Conservation (phyloP, 2,797 vertebrate genomes). For the Diglossa cyanea region DNA sequence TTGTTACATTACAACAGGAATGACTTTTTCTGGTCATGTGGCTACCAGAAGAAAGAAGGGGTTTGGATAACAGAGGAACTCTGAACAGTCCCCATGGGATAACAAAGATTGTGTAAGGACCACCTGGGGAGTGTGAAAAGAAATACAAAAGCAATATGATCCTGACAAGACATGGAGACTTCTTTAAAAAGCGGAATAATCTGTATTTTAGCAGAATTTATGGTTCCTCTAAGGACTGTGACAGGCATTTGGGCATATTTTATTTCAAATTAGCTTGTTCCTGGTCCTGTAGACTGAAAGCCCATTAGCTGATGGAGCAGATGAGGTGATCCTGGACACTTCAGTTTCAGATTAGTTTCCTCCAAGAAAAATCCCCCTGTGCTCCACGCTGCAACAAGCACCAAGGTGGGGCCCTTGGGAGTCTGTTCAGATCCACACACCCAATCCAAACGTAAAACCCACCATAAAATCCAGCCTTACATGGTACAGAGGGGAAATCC, state of each 20-base stretch:
- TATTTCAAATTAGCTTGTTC: background rate
- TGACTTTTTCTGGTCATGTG: background rate
- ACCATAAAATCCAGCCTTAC: background rate
- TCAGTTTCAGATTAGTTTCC: background rate
- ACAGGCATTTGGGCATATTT: background rate
- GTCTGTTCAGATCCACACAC: background rate
- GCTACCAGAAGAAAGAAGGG: background rate
- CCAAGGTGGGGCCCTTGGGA: no score
- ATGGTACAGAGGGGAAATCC: background rate
- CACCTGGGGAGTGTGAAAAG: background rate
- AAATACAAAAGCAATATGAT: background rate
- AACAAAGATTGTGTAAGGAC: background rate
- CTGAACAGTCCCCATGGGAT: background rate
- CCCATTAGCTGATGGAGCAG: background rate
- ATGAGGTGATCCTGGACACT: background rate
- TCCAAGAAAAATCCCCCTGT: background rate
- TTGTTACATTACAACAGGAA: background rate
- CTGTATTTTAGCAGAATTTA: background rate
- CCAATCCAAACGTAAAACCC: background rate
- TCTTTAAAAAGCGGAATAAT: background rate
- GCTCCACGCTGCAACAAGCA: rapidly evolving
- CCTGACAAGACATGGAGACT: background rate
- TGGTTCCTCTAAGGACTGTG: background rate
- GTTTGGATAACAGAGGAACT: background rate
- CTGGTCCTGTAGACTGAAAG: background rate